Evolutionary conservation across 2,797 vertebrate genomes (phyloP).

Genomic region (Eleutherodactylus coqui): DNA sequence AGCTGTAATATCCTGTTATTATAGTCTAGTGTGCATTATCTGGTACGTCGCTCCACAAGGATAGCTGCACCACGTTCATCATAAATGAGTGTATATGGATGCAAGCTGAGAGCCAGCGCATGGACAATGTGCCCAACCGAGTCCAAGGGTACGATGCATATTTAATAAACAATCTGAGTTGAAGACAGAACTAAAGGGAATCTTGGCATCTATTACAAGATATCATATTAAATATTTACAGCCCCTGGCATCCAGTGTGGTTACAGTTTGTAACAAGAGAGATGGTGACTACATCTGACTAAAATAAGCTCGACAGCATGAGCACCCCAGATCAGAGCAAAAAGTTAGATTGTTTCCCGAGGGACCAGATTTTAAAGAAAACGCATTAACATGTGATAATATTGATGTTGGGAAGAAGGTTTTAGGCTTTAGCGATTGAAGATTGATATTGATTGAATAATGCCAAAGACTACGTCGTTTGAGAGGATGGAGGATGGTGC

Average conservation of each 20-base stretch:
- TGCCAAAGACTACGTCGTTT: too few relatives aligned
- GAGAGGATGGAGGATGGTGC: too few relatives aligned
- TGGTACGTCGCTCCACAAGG: too few relatives aligned
- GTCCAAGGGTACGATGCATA: slow-evolving; percentile 14
- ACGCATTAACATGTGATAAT: slow-evolving; percentile 1
- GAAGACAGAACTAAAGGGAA: slow-evolving; percentile 16
- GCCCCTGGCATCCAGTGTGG: slow-evolving; percentile 30
- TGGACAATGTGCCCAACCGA: not conserved
- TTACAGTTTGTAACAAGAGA: slow-evolving; percentile 37
- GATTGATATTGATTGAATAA: not conserved
- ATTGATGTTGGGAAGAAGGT: not conserved
- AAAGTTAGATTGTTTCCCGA: not conserved
- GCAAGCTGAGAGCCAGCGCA: not conserved
- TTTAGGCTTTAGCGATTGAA: not conserved
- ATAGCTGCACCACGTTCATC: not conserved
- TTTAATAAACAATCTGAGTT: slow-evolving; percentile 36
- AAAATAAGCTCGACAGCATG: not conserved
- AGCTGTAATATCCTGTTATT: too few relatives aligned
- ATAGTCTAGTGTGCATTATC: too few relatives aligned
- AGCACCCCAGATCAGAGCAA: not conserved
- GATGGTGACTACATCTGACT: slow-evolving; percentile 15
- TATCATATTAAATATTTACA: slow-evolving; percentile 46
- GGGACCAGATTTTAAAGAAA: not conserved
- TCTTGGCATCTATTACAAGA: slow-evolving; percentile 32
- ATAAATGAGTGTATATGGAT: not conserved